Conservation (phyloP, 2,113 vertebrate species). For the Tursiops truncatus region DNA sequence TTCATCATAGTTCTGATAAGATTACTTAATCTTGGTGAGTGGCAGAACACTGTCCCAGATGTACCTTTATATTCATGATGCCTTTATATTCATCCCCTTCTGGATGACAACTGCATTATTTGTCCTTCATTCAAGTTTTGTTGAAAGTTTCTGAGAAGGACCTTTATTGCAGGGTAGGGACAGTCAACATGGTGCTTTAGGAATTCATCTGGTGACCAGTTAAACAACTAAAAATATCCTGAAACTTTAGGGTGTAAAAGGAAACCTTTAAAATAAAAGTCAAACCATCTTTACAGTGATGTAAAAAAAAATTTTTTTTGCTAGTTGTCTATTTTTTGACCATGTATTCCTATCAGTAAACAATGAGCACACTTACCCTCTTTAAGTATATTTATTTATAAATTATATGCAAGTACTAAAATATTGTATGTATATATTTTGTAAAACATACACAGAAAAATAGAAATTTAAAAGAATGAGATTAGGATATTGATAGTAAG, state of each 20-base stretch:
- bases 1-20: not conserved
- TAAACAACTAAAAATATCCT: not conserved
- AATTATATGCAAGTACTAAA: not conserved
- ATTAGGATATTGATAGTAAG: not conserved
- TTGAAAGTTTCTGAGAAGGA: slow-evolving; percentile 43
- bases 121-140: slow-evolving; percentile 35
- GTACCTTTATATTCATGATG: not conserved
- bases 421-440: not conserved
- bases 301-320: not conserved
- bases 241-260: slow-evolving; percentile 39
- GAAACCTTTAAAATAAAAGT: slow-evolving; percentile 48
- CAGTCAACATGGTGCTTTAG: not conserved
- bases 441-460: slow-evolving; percentile 8
- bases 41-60: not conserved
- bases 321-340: not conserved
- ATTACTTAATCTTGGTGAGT: slow-evolving; percentile 4
- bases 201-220: slow-evolving; percentile 20
- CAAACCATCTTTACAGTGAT: slow-evolving; percentile 14
- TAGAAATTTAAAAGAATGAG: not conserved
- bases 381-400: slow-evolving; percentile 23
- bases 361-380: not conserved
- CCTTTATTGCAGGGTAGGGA: not conserved
- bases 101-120: slow-evolving; percentile 12
- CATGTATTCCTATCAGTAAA: not conserved
- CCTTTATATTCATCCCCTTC: not conserved